Conservation (phyloP, 2,888 invertebrate genomes). For the Nudaria mundana region DNA sequence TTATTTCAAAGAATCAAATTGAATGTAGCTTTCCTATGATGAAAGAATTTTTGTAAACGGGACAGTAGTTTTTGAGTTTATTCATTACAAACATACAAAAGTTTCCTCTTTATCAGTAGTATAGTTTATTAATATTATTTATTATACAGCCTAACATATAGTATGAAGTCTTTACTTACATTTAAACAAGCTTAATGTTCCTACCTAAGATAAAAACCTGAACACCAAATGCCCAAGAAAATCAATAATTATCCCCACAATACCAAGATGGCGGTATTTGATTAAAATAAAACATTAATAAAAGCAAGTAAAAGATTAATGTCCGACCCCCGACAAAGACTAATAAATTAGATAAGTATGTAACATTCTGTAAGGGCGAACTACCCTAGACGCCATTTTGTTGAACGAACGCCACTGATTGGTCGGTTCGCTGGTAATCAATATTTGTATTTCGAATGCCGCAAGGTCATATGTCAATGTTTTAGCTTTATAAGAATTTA, state of each 20-base stretch:
- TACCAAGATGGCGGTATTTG: constrained; percentile 69
- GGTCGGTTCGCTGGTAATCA: constrained; percentile 67
- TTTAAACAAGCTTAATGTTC: too few relatives aligned
- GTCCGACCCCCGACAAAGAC: constrained; percentile 67
- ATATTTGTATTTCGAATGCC: constrained; percentile 41
- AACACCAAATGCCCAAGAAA: not conserved
- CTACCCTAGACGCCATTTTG: constrained; percentile 72
- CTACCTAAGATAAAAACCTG: not conserved
- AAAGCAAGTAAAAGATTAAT: constrained; percentile 78
- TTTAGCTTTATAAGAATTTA: not conserved
- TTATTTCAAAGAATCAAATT: too few relatives aligned
- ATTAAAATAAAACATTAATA: constrained; percentile 81
- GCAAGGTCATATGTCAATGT: constrained; percentile 28
- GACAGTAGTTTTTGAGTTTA: not conserved
- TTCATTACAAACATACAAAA: not conserved
- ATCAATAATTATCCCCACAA: constrained; percentile 8
- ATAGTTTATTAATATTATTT: too few relatives aligned
- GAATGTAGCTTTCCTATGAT: not conserved
- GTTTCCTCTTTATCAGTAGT: too few relatives aligned
- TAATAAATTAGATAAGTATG: constrained; percentile 76
- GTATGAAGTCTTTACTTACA: too few relatives aligned
- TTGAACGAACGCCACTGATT: constrained; percentile 49
- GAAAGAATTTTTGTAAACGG: not conserved
- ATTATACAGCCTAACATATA: too few relatives aligned
- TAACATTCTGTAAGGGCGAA: constrained; percentile 61